phyloP scores from a whole-genome alignment of 1,140 invertebrate genomes.

The Macrocentrus cingulum region DNA sequence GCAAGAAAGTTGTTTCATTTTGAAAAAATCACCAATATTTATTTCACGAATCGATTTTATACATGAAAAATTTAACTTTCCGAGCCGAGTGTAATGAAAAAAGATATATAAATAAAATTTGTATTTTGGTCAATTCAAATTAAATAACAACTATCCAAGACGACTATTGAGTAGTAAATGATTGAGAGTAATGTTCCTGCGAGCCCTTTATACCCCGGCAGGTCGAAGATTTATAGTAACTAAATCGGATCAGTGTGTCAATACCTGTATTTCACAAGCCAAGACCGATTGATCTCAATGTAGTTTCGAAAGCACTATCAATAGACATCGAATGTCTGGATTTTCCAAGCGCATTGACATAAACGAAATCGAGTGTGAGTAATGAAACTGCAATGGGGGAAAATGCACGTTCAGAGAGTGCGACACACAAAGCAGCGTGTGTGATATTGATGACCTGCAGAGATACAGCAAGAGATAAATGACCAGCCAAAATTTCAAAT shows the following conservation, averaged over 20 bases:
- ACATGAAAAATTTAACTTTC: background rate
- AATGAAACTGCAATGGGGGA: too few species aligned
- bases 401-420: too few species aligned
- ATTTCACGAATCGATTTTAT: background rate
- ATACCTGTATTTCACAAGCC: constrained; percentile 18
- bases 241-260: constrained; percentile 55
- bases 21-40: constrained; percentile 26
- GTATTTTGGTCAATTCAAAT: too few species aligned
- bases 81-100: too few species aligned
- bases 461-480: too few species aligned
- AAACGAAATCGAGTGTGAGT: background rate
- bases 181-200: background rate
- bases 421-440: too few species aligned
- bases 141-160: too few species aligned
- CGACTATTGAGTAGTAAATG: background rate
- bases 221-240: constrained; percentile 47
- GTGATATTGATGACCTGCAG: too few species aligned
- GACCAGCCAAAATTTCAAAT: too few species aligned
- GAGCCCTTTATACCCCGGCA: constrained; percentile 3
- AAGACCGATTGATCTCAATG: constrained; percentile 27
- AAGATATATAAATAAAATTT: too few species aligned
- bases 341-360: too few species aligned
- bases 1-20: constrained; percentile 53
- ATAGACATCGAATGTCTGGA: constrained; percentile 1
- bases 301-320: constrained; percentile 36